Conservation (phyloP, 2,113 vertebrate species). For the Epinephelus moara region DNA sequence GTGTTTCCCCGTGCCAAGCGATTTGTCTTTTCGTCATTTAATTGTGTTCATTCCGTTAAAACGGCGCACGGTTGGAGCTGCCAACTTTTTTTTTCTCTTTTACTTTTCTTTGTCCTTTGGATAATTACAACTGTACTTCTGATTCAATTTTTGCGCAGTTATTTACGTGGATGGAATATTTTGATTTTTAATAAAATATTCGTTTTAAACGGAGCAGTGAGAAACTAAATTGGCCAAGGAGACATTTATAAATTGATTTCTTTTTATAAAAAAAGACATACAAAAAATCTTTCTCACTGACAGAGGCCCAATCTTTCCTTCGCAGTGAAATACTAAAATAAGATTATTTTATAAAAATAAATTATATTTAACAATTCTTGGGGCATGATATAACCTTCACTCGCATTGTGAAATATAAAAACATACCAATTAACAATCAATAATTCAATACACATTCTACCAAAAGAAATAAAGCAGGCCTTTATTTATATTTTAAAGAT, state of each 20-base stretch:
- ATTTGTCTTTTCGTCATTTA: conserved; percentile 69
- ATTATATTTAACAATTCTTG: neutral
- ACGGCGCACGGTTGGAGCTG: conserved; percentile 18
- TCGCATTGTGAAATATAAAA: neutral
- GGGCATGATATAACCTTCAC: no score
- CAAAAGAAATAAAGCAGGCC: neutral
- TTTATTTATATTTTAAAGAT: neutral
- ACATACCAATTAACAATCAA: neutral
- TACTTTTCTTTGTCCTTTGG: conserved; percentile 1
- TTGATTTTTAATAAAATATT: neutral
- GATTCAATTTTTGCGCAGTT: neutral
- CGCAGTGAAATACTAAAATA: neutral
- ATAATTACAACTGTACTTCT: conserved; percentile 35
- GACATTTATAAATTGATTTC: neutral
- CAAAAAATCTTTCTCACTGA: neutral
- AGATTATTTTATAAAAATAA: neutral
- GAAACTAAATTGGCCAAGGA: neutral
- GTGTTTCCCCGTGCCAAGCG: conserved; percentile 56
- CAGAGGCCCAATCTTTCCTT: neutral
- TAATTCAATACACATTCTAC: neutral
- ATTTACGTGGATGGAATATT: neutral
- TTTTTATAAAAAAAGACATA: neutral
- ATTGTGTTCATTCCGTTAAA: conserved; percentile 39
- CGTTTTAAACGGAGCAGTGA: neutral
- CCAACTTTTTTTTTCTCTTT: conserved; percentile 28